Base-by-base conservation (phyloP, 2,797 vertebrate genomes). In the Lithobates sylvaticus region DNA sequence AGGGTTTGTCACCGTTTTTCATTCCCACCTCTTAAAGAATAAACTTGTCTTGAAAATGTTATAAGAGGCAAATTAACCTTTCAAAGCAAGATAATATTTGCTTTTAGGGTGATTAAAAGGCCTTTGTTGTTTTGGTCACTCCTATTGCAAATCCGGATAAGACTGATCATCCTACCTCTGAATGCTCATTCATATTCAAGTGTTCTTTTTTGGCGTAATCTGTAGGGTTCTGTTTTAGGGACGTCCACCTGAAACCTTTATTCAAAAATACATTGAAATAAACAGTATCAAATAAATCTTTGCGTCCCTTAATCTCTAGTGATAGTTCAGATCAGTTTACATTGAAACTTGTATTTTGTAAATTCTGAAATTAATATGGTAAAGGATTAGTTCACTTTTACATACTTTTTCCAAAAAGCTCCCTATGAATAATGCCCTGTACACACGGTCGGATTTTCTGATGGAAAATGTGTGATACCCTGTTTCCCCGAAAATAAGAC, bases 1-100 rank as follows among this genome's bases (percentile, higher is more conserved):
- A 75, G 86, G 86, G 76, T 84, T 84, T 84, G 79, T 77, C 73
- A 23, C 69, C 29, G n/a, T 65, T 83, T 61, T 70, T 64, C 39
- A 61, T 70, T 65, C 42, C 81, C 44, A 69, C 86, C 34, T 64
- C 18, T 18, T 34, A 76, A 80, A 84, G 42, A 84, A 87, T 87
- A 84, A 80, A 87, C 70, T 87, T 83, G 61, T 32, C 61, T 87
- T 58, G 26, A 69, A 87, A 87, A 69, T 78, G 78, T 79, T 87
- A 5, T 44, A 69, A 18, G 29, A 80, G 58, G 29, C 64, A 69
- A 68, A 68, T 69, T 69, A 81, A 61, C 70, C n/a, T 69, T 76
- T 78, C 27, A 50, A 72, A 12, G 21, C 23, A 36, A 73, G 65
- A 50, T 65, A 29, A 70, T 80, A 64, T 81, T 69, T 78, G n/a